These are phyloP conservation scores for Heliconius erato DNA, from an alignment of 2,888 invertebrate species.

Conservation along the genomic window DNA sequence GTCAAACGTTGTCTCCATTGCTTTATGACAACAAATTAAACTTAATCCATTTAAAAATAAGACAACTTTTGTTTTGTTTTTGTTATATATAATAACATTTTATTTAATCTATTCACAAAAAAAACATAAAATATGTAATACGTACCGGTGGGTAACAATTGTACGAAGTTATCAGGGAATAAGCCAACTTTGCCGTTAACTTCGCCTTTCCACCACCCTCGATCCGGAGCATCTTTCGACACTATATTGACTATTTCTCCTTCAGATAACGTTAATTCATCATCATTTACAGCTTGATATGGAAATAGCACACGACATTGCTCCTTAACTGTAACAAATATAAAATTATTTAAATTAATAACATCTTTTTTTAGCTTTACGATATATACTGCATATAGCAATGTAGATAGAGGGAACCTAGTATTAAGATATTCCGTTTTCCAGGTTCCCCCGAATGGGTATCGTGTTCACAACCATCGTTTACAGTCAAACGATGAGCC, in stretches of 20 bases:
- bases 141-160: constrained; percentile 84
- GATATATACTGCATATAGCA: background rate
- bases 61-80: too few species aligned
- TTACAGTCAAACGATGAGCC: background rate
- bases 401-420: background rate
- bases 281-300: constrained; percentile 96
- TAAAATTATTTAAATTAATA: background rate
- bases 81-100: too few species aligned
- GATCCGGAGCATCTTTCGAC: constrained; percentile 95
- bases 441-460: too few species aligned
- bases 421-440: background rate
- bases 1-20: too few species aligned
- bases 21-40: too few species aligned
- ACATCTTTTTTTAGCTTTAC: background rate
- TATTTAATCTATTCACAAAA: too few species aligned
- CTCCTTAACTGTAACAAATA: constrained; percentile 86
- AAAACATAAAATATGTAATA: constrained; percentile 11
- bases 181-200: constrained; percentile 94
- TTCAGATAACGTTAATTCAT: constrained; percentile 95
- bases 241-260: constrained; percentile 95
- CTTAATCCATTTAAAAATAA: too few species aligned
- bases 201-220: constrained; percentile 99
- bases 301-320: constrained; percentile 93
- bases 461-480: too few species aligned
- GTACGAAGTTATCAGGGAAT: constrained; percentile 99